Base-by-base conservation (phyloP, 2,113 vertebrate species). In the Oreochromis niloticus region DNA sequence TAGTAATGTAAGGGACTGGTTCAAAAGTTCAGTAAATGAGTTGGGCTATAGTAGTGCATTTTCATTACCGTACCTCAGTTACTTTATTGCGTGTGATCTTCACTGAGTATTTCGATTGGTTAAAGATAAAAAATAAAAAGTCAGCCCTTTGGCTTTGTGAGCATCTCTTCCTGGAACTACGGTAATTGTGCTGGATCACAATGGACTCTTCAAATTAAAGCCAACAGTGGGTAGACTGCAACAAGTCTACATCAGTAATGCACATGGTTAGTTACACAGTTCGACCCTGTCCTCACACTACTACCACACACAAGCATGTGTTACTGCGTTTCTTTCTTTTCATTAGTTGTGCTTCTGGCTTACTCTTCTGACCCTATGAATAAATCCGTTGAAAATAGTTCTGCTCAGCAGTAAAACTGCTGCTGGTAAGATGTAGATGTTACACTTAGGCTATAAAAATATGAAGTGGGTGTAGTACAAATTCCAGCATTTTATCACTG, bases 181-280 rank as follows among this genome's bases (percentile, higher is more conserved):
- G 68, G 68, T 48, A 75, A 75, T 16, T 14, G 41, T 75, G 14
- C 68, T 75, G 61, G 61, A n/a, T n/a, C 61, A 66, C 61, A 66
- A 39, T 8, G 61, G 61, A 39, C 61, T 66, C 61, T 7, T 66
- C 61, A 66, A 66, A 39, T 66, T 12, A 66, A 66, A n/a, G 6
- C 34, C 61, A n/a, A 22, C 34, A 66, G 11, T 56, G 22, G 10
- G 54, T 24, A 13, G 34, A 66, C 34, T 39, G 61, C 34, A 66
- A 66, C 34, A 66, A 66, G 34, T 66, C 10, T 66, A 3, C 9
- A 66, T 66, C 61, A 5, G 19, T 39, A 36, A 36, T 4, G n/a
- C 52, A 0, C n/a, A 22, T 55, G 59, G 32, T 63, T 11, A n/a
- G 59, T 63, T 63, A 11, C 55, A 57, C 32, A 34, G 30, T 36